Evolutionary conservation across 2,888 invertebrate species (phyloP), one percentile per base, ranked within the genome.

Genomic region (Limnephilus rhombicus): DNA sequence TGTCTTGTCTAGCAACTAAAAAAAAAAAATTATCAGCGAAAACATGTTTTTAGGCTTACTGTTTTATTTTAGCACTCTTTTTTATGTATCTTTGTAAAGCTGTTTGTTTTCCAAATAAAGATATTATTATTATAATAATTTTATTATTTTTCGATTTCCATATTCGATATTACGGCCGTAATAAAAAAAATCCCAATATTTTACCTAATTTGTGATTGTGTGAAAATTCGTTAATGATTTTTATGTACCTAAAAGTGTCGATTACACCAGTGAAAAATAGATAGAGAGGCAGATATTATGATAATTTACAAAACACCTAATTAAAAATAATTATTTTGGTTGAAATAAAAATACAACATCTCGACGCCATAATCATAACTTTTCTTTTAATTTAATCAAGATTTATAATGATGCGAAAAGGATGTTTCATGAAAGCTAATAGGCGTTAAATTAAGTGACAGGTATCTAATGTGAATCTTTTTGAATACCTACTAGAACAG

Each of bases 371-470:
- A 85, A 85, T 85, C 85, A 85, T 88, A 88, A 53, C 88, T 88
- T 88, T 80, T 68, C 53, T 49, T 80, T 87, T 29, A 87, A 88
- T 31, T 88, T 53, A 68, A 29, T 68, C 9, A 34, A 88, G 53
- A 88, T 88, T 53, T 31, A 68, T 53, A 86, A 88, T 88, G 80
- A 68, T 88, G 88, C 5, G 88, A 88, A 88, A 88, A 88, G 88
- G 31, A 88, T 88, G 53, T 88, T 86, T 5, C 7, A 0, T 53
- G 68, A n/a, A 49, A 31, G 37, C 88, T 80, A 68, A 88, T 88
- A 80, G 68, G 68, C 24, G 37, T 31, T 88, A 88, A 68, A 34
- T 80, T 53, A 88, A 24, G 41, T 13, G n/a, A 29, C 31, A 29
- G 37, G 82, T 90, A 45, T 12, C 45, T 45, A 89, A 90, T 41